Conservation (phyloP, 2,888 invertebrate genomes). For the Caenorhabditis sp. region DNA sequence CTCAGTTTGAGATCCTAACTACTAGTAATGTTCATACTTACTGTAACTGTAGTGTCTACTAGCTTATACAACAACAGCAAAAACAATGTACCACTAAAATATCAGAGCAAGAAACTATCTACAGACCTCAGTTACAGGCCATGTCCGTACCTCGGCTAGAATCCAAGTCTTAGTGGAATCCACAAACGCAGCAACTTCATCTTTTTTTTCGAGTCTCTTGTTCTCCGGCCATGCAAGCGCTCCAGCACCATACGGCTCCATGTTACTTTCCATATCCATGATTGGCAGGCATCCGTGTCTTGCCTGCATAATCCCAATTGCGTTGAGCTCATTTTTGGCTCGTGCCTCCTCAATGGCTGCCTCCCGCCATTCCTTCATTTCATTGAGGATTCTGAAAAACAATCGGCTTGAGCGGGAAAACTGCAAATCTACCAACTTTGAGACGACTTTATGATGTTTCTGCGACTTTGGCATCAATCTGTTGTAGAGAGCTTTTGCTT, state of each 20-base stretch:
- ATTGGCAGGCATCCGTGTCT: slow-evolving; percentile 29
- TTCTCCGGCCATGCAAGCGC: slow-evolving; percentile 19
- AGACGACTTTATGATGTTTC: no score
- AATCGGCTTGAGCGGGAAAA: not conserved
- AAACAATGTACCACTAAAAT: no score
- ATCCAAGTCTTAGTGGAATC: slow-evolving; percentile 44
- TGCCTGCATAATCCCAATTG: slow-evolving; percentile 5
- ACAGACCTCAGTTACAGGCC: no score
- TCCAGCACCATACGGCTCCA: slow-evolving; percentile 17
- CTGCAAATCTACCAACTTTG: no score
- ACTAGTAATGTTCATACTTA: no score
- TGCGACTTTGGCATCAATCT: not conserved
- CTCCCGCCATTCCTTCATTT: slow-evolving; percentile 7
- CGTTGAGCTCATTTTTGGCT: not conserved
- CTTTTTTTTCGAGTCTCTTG: slow-evolving; percentile 10
- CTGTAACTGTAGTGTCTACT: no score
- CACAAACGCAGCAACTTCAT: slow-evolving; percentile 41
- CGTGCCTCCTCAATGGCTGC: not conserved
- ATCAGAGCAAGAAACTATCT: no score
- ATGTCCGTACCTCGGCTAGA: slow-evolving; percentile 47
- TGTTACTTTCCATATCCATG: not conserved
- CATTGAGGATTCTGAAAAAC: slow-evolving; percentile 6
- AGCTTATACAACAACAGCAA: no score
- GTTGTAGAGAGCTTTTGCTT: slow-evolving; percentile 2
- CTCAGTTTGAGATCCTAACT: no score